Evolutionary conservation across 2,797 vertebrate species (phyloP), one percentile per base, ranked within the genome.

Genomic region (Darevskia mixta): DNA sequence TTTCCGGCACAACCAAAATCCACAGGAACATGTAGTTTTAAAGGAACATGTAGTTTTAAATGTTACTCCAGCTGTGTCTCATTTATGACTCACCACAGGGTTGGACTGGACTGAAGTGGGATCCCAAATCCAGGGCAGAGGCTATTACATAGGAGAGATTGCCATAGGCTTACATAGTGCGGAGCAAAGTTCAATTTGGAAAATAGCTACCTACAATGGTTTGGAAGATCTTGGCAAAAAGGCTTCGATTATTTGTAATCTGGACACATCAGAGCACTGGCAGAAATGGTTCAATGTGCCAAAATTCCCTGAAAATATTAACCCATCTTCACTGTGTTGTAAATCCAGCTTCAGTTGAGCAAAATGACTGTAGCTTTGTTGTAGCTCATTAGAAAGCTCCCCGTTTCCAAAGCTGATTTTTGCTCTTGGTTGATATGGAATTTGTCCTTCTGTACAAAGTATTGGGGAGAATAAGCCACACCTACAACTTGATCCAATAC

Each of bases 1-100:
- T 90, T 90, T 91, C 88, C 82, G 55, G 85, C 91, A 89, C 92
- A 93, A 45, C 94, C 85, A 87, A 76, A 92, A 93, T 64, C 38
- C 43, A n/a, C n/a, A 85, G 84, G 55, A 43, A 75, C 0, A 0
- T 83, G 80, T 71, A 82, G 80, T 67, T 89, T 61, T 91, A 43
- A 38, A 85, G 84, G 55, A 49, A 75, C 0, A 0, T 72, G 78
- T 77, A 81, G 78, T 61, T 89, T 61, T 91, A 43, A 38, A 55
- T 55, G 49, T 55, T 55, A 55, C 49, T 15, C 13, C 49, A 15
- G 49, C 49, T 25, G 9, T 67, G 3, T 69, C 43, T 38, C 64
- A 41, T 43, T 75, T 8, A 41, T 45, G 69, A 61, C 9, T 73
- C 27, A 8, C 23, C 17, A n/a, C 29, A 71, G 20, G 23, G n/a